Conservation (phyloP, 23 tunicate genomes). For the Diplosoma virens region DNA sequence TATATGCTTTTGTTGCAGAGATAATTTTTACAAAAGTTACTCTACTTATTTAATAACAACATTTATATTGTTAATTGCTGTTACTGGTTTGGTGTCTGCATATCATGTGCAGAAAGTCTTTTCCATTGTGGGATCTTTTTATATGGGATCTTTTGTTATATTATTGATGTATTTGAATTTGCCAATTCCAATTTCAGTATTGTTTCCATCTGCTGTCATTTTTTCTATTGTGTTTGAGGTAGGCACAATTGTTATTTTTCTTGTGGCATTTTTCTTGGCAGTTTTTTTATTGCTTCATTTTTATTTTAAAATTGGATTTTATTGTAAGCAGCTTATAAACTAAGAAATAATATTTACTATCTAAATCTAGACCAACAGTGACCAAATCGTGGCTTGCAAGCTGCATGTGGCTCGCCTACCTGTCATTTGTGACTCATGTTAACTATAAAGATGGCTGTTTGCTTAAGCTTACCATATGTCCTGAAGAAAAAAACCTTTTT, state of each 20-base stretch:
- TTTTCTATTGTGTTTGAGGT: conserved; percentile 75
- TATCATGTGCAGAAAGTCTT: conserved; percentile 4
- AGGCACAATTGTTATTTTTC: not conserved
- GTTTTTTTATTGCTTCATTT: too few relatives aligned
- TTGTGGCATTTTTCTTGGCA: not conserved
- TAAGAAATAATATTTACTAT: too few relatives aligned
- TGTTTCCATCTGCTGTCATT: conserved; percentile 28
- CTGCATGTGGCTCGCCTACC: too few relatives aligned
- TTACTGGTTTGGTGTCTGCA: conserved; percentile 40
- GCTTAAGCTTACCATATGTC: too few relatives aligned
- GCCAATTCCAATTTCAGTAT: conserved; percentile 64
- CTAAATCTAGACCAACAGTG: too few relatives aligned
- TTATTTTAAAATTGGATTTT: too few relatives aligned
- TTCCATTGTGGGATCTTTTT: conserved; percentile 49
- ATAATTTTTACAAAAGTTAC: conserved; percentile 21
- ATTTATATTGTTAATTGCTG: conserved; percentile 28
- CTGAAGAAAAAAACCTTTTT: too few relatives aligned
- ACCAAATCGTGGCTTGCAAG: too few relatives aligned
- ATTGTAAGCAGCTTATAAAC: too few relatives aligned
- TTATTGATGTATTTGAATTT: conserved; percentile 48
- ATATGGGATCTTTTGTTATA: conserved; percentile 39
- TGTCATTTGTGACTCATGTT: too few relatives aligned
- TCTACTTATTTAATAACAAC: conserved; percentile 21
- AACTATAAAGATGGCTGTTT: too few relatives aligned
- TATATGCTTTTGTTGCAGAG: conserved; percentile 21